Evolutionary conservation across 2,797 vertebrate genomes (phyloP).

Genomic region (Petrocephalus schoutedeni): DNA sequence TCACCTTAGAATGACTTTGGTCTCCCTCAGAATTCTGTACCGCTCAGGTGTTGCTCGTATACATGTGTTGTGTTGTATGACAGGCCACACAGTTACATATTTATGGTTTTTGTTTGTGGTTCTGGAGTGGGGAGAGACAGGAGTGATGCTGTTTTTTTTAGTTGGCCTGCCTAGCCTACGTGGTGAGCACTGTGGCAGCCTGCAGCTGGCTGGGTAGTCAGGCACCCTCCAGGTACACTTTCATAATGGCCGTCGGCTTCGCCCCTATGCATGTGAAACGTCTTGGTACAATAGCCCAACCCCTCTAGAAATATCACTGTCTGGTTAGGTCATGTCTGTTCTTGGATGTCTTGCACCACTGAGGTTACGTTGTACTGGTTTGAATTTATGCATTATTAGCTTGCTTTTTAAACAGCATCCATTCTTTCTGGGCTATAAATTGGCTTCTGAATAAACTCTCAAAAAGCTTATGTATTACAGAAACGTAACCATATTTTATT

Average conservation of each 20-base stretch:
- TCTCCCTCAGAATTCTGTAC: background rate
- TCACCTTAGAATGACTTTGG: conserved; percentile 1
- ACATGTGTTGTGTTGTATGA: background rate
- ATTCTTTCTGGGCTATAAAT: background rate
- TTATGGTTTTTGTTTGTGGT: conserved; percentile 6
- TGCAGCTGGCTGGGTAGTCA: background rate
- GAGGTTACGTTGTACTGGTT: background rate
- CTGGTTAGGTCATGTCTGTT: background rate
- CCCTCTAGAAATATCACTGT: background rate
- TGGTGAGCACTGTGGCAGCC: background rate
- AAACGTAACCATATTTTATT: background rate
- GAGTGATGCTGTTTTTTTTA: conserved; percentile 16
- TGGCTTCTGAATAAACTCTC: background rate
- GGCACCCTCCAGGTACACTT: background rate
- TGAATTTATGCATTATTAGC: background rate
- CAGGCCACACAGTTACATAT: background rate
- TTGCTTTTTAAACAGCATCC: background rate
- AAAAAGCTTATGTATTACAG: background rate
- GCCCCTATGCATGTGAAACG: background rate
- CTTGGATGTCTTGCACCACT: background rate
- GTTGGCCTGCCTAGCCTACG: background rate
- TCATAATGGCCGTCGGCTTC: background rate
- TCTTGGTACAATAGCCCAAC: background rate
- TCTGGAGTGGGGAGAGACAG: background rate
- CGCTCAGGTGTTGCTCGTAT: background rate